Percentiles rank a stretch among this genome's conserved stretches.
Evolutionary conservation across 1,140 invertebrate species (phyloP).

Genomic region (Pomacea maculata): DNA sequence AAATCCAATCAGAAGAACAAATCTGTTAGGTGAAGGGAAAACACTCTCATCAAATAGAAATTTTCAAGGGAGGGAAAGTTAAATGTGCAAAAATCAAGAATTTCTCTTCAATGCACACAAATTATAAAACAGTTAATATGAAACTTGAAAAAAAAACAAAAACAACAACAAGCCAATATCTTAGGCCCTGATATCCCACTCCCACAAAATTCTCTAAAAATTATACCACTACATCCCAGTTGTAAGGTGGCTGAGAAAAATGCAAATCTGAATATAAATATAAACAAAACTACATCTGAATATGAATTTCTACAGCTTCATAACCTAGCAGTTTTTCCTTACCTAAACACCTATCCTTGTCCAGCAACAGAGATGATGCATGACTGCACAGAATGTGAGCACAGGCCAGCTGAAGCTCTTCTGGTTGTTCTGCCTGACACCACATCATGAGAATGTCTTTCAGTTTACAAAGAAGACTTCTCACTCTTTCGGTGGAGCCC

Average conservation of each 20-base stretch:
- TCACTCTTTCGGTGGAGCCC: not conserved
- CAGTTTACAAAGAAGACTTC: constrained; percentile 22
- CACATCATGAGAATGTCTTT: constrained; percentile 20
- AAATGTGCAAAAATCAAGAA: not conserved
- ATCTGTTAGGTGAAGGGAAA: no score
- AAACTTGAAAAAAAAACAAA: no score
- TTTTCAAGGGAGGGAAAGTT: not conserved
- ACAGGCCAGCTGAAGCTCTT: constrained; percentile 40
- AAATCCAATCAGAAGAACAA: no score
- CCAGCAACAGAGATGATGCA: constrained; percentile 34
- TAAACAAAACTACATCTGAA: no score
- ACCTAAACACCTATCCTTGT: constrained; percentile 39
- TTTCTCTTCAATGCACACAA: not conserved
- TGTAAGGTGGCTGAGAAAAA: no score
- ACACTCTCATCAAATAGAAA: not conserved
- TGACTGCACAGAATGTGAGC: constrained; percentile 35
- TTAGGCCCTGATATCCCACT: no score
- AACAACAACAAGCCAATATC: no score
- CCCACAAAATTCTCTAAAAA: no score
- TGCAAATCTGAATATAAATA: no score
- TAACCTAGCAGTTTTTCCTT: not conserved
- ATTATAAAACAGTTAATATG: not conserved
- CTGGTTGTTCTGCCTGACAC: constrained; percentile 36
- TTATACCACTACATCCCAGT: no score
- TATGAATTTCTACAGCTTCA: no score